Evolutionary conservation across 2,113 vertebrate genomes (phyloP), one percentile per base, ranked within the genome.

Genomic region (Oreocharis arfaki): DNA sequence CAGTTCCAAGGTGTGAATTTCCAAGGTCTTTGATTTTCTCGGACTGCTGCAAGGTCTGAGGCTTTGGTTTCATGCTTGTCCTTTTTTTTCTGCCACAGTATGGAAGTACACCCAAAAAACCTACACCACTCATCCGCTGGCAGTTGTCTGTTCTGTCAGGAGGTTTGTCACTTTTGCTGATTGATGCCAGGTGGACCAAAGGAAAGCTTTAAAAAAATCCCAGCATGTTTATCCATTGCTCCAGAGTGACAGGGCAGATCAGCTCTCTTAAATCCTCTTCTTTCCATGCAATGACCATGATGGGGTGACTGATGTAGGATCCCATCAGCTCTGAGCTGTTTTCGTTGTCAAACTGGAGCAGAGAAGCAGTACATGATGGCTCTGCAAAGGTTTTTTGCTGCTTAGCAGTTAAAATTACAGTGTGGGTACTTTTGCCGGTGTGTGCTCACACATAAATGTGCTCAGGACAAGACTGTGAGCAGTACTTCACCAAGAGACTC

Each of bases 121-220:
- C 49, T 42, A 65, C 49, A 57, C 63, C 33, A 53, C n/a, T 84
- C 60, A n/a, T 84, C 53, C 0, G 1, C 70, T 79, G 47, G 28
- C 55, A 76, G 81, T 64, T 76, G 15, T 80, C 90, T 94, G 26
- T 76, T 87, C 83, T 96, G 78, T 96, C 97, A 93, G 47, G 89
- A 95, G 71, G 73, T 95, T 93, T 96, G 92, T 96, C 75, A 74
- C 53, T 94, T 93, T 10, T 49, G 46, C 87, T 97, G 96, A 97
- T 97, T 96, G 95, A 98, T 98, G 93, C 59, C 77, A 91, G 65
- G 78, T 90, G 90, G 87, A 91, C 94, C 89, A 67, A 73, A 96
- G 92, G 84, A 96, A 97, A 80, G 63, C 64, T 96, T 97, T 59
- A 89, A 83, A 87, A 89, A 94, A 94, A 93, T 81, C 59, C 37